Evolutionary conservation across 2,113 vertebrate genomes (phyloP), one percentile per base, ranked within the genome.

Genomic region (Perognathus longimembris): DNA sequence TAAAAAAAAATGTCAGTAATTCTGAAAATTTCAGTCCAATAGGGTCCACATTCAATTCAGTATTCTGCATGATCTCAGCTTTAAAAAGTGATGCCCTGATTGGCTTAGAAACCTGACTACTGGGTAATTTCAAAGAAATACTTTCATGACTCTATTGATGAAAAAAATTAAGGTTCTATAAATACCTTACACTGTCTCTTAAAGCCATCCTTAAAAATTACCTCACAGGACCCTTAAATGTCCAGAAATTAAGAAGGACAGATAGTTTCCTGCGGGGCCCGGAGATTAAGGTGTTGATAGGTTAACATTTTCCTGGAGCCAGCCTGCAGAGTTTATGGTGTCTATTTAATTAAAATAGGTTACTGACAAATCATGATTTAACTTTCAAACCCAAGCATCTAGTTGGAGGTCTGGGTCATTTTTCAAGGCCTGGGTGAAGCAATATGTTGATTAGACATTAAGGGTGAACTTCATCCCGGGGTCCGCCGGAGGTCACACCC

Each of bases 271-370:
- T 22, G 42, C 15, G 14, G 45, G 50, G 9, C 22, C 15, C 71
- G 66, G 67, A 88, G 85, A 34, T 21, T 74, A 7, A 76, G 61
- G n/a, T 32, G 71, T 10, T 30, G 4, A 69, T 20, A 85, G 67
- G 14, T 28, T 83, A 45, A 67, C n/a, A 15, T 61, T 86, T 75
- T 71, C 57, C 76, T 70, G 54, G 36, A 42, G 75, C 64, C 77
- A 50, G 40, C 11, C n/a, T 64, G 80, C 45, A 85, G 70, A 77
- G 45, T 71, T 54, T 7, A 30, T 36, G 6, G 20, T 66, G 21
- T 78, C 66, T 73, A 54, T 67, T 83, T 79, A 83, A 77, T 71
- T 89, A 71, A 93, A 95, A 63, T 45, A 50, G 36, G 18, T 59
- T 77, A 59, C 17, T 38, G 38, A 66, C 17, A 84, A 57, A 86